A percentile compares a stretch with the other conserved stretches of the same genome.
phyloP scores from a whole-genome alignment of 2,888 invertebrate species.

The Aethes cnicana region DNA sequence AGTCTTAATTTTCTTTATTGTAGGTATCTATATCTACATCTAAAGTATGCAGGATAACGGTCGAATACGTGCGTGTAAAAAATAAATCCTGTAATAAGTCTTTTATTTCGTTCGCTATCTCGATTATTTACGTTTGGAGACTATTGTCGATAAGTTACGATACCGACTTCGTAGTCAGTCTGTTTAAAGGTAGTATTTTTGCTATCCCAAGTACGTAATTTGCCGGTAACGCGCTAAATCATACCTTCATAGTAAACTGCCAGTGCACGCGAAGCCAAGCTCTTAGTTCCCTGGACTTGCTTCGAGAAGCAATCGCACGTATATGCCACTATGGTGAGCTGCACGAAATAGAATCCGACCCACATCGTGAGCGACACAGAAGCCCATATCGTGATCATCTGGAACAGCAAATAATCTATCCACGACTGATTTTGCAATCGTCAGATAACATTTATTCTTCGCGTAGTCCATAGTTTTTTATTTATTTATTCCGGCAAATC shows the following conservation, averaged over 20 bases:
- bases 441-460: too few relatives aligned
- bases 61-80: not conserved
- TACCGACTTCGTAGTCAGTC: too few relatives aligned
- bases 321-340: conserved; percentile 36
- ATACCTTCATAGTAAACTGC: conserved; percentile 43
- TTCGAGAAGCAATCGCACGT: conserved; percentile 41
- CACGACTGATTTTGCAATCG: too few relatives aligned
- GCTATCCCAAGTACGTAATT: not conserved
- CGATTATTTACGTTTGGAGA: not conserved
- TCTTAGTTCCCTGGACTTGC: conserved; percentile 42
- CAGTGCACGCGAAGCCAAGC: conserved; percentile 41
- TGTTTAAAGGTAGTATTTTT: too few relatives aligned
- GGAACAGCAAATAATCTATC: not conserved
- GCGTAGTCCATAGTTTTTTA: too few relatives aligned
- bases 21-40: too few relatives aligned
- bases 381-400: conserved; percentile 16
- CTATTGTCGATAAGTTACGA: too few relatives aligned
- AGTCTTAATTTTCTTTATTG: too few relatives aligned
- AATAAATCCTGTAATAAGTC: not conserved
- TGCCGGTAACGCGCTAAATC: not conserved
- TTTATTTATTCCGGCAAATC: too few relatives aligned
- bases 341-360: conserved; percentile 38
- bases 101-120: conserved; percentile 4
- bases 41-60: too few relatives aligned
- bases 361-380: conserved; percentile 18